Evolutionary conservation across 2,113 vertebrate species (phyloP).

Genomic region (Hydrolagus affinis): DNA sequence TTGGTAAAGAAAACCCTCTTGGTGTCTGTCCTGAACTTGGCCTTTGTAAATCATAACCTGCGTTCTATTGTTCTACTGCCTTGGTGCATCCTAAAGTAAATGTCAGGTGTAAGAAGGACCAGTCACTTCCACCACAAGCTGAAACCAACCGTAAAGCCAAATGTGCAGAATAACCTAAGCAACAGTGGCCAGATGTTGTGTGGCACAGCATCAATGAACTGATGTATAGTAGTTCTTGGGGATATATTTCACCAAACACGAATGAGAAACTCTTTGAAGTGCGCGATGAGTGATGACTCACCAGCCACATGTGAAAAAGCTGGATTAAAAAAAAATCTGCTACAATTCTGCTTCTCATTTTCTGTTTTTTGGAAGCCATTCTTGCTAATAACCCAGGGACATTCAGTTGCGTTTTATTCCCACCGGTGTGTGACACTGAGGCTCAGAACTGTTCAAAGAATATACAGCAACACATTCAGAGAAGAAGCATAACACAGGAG

Average conservation of each 20-base stretch:
- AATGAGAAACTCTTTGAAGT: not conserved
- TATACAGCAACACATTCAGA: constrained; percentile 55
- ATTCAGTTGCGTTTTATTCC: constrained; percentile 52
- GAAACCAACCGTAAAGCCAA: no score
- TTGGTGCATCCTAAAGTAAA: no score
- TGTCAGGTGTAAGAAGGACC: no score
- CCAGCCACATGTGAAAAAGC: not conserved
- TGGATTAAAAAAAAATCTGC: not conserved
- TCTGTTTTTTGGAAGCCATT: constrained; percentile 33
- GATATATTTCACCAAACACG: not conserved
- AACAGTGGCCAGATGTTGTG: no score
- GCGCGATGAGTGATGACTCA: not conserved
- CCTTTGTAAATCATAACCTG: no score
- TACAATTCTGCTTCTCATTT: not conserved
- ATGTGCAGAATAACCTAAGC: no score
- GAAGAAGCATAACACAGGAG: constrained; percentile 49
- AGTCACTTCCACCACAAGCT: no score
- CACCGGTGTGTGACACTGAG: constrained; percentile 40
- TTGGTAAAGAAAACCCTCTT: no score
- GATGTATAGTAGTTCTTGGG: not conserved
- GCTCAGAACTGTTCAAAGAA: constrained; percentile 46
- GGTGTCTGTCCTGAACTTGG: no score
- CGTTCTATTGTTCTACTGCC: no score
- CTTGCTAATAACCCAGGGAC: constrained; percentile 61
- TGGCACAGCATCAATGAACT: no score